Evolutionary conservation across 2,113 vertebrate genomes (phyloP), one percentile per base, ranked within the genome.

Genomic region (Corvus cornix): DNA sequence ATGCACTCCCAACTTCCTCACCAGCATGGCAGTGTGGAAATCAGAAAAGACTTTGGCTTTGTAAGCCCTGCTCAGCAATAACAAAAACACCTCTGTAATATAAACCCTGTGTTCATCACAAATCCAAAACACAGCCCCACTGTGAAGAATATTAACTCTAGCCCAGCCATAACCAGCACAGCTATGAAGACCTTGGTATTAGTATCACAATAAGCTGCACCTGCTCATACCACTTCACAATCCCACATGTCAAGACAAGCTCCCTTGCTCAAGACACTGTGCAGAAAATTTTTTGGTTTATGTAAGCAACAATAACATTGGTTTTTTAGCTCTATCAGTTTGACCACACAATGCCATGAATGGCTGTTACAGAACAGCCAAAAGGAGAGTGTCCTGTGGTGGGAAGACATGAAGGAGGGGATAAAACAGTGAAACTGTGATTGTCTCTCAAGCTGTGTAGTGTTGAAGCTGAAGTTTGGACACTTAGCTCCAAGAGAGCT

Each of bases 11-110:
- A 37, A 3, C 3, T 33, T 58, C 46, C 13, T 30, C 39, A 39
- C 7, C 4, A 46, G 7, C 0, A 0, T 26, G 39, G 28, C 39
- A 39, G 28, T 7, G 39, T 20, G 9, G 30, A 53, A 39, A 52
- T 6, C 28, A 60, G 23, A 60, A 67, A 46, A 4, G 8, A 14
- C 11, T 24, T 60, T 60, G 53, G 6, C 39, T 82, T 7, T 9
- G 5, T 41, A 41, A 75, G 23, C 19, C 11, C 16, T 59, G 28
- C 33, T 24, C 23, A 75, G 3, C 13, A 53, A 7, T n/a, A 52
- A 24, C 22, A 52, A 20, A 59, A 52, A 7, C 5, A 17, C 3
- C 28, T 26, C 53, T 53, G 6, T 59, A 23, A 28, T 44, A 37
- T 37, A 43, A 75, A 6, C 23, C 21, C 13, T 60, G 7, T 53